Evolutionary conservation across 2,888 invertebrate genomes (phyloP), one percentile per base, ranked within the genome.

Genomic region (Nemapogon koenigi): DNA sequence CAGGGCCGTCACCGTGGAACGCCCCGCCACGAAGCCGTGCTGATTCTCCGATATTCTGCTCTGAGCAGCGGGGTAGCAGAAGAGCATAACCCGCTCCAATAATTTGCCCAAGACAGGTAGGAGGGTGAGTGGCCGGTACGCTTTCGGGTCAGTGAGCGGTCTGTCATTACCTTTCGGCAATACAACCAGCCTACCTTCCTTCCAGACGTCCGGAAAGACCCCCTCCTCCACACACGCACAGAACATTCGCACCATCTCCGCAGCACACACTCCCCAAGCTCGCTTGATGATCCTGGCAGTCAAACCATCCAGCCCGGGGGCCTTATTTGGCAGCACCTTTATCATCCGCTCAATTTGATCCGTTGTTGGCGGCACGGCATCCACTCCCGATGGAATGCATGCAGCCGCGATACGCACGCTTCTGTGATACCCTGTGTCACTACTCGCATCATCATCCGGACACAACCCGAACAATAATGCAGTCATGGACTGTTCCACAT

Each of bases 11-110:
- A 47, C 33, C 0, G 55, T 56, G 0, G 55, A 53, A 2, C 41
- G 35, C 0, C 53, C 52, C 17, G 46, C n/a, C n/a, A n/a, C 42
- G 13, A 61, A 60, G 0, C 59, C 58, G 25, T 53, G 52, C 45
- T 62, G 58, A 16, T 26, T 8, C 0, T 22, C 13, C 0, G 52
- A 51, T 1, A 50, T 33, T 0, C 40, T 31, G 0, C 40, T 13
- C 3, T 2, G 14, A 1, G 28, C 42, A 1, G 2, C 8, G 1
- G 52, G 48, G 0, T 54, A 49, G n/a, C 53, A 44, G 0, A 0
- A 0, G 0, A 54, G 2, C 0, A 58, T 40, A 0, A 53, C 39
- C 0, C 50, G 42, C n/a, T 59, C 57, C 0, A 56, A 25, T 0
- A 58, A 14, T 13, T 60, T 59, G 0, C 54, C 55, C 3, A 59